phyloP scores from a whole-genome alignment of 2,113 vertebrate genomes.

The Rhinopomastus cyanomelas region DNA sequence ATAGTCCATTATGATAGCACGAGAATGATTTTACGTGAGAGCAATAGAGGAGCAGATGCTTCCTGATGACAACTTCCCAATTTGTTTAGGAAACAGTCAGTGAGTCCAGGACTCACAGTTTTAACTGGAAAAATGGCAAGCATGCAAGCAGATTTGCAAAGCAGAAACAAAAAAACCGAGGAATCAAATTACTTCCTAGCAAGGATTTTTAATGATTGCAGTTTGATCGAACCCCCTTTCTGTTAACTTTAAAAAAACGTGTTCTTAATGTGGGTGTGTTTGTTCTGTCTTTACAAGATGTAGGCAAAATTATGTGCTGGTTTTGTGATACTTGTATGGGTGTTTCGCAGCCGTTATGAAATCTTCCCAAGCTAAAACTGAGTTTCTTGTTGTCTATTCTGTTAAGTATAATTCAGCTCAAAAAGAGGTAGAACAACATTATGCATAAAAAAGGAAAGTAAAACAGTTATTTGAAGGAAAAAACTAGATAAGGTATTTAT shows the following conservation, averaged over 20 bases:
- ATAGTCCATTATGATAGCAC: constrained; percentile 11
- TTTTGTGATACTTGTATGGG: background rate
- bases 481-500: background rate
- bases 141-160: constrained; percentile 28
- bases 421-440: background rate
- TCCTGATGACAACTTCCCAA: constrained; percentile 67
- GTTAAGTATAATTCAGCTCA: background rate
- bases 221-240: constrained; percentile 3
- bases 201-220: constrained; percentile 8
- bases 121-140: constrained; percentile 37
- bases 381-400: background rate
- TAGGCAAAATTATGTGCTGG: constrained; percentile 3
- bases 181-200: background rate
- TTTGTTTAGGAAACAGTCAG: constrained; percentile 70
- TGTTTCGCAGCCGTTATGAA: background rate
- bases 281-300: constrained; percentile 29
- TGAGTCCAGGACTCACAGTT: constrained; percentile 56
- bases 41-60: constrained; percentile 71
- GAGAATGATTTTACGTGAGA: constrained; percentile 63
- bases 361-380: background rate
- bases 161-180: constrained; percentile 40
- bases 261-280: background rate
- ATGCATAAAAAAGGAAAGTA: background rate
- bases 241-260: background rate
- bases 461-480: background rate